Base-by-base conservation (phyloP, 2,113 vertebrate genomes). In the Scytalopus superciliaris region DNA sequence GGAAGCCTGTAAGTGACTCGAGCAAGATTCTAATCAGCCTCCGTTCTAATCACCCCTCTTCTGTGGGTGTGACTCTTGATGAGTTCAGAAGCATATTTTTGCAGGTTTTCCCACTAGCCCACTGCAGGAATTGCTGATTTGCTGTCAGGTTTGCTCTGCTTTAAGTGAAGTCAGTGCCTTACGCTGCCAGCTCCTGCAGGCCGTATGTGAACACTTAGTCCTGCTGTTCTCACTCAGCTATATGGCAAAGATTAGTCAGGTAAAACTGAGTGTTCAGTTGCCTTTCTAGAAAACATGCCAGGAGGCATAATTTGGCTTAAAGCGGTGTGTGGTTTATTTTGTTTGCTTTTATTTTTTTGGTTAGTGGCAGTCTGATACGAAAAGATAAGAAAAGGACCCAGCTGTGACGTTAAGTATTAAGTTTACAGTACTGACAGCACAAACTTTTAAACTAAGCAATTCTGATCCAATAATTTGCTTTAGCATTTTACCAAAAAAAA, bases 31-130 rank as follows among this genome's bases (percentile, higher is more conserved):
- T 62, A 56, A 10, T 24, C 66, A 31, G 21, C 27, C 39, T 16
- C 31, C 35, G 1, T 60, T 11, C 7, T 68, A 0, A n/a, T n/a
- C n/a, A n/a, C n/a, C n/a, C 33, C 3, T 59, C 4, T 78, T 78
- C 47, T 72, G 39, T 82, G 8, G 2, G 0, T 57, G 47, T 24
- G 14, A 37, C 24, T 67, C 17, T 6, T 37, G 14, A 22, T 42
- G 27, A 70, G 13, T 77, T 68, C 18, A 69, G 45, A 52, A 77
- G 24, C 19, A 2, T 40, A 11, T 12, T 84, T 75, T 28, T 57
- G n/a, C 57, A 25, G 11, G 12, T 15, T 77, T 82, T 78, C 16
- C 45, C 12, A 4, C 19, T 40, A 21, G 39, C 27, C 2, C 22
- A 14, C 35, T 63, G 39, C 63, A 59, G 77, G 53, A 87, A 28